Percentiles rank a stretch among this genome's conserved stretches.
Conservation (phyloP, 2,113 vertebrate genomes). For the Micromys minutus region DNA sequence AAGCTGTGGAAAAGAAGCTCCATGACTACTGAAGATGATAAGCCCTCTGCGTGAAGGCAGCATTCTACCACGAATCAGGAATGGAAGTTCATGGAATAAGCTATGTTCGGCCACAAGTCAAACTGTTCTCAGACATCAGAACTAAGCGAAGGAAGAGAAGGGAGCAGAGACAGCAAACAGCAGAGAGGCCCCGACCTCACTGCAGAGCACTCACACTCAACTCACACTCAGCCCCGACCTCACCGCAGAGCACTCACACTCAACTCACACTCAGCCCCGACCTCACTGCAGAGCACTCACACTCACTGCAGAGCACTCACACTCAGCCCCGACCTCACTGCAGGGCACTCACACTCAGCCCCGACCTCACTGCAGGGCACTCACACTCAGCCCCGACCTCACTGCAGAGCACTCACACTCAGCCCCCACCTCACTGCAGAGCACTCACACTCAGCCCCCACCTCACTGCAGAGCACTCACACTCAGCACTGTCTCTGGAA, state of each 20-base stretch:
- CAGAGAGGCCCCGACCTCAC: not conserved
- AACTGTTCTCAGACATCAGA: not conserved
- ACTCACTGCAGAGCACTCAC: too few relatives aligned
- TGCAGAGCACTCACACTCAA: not conserved
- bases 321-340: not conserved
- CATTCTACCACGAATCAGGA: not conserved
- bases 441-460: not conserved
- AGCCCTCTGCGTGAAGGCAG: not conserved
- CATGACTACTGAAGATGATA: not conserved
- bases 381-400: not conserved
- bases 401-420: too few relatives aligned
- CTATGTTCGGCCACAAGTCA: not conserved
- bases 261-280: too few relatives aligned
- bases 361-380: not conserved
- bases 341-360: not conserved
- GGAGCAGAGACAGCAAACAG: not conserved
- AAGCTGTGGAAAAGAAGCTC: not conserved
- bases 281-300: not conserved
- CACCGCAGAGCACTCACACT: too few relatives aligned
- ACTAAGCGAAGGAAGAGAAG: not conserved
- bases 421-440: not conserved
- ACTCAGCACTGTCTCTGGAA: not conserved
- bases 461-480: not conserved
- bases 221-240: not conserved
- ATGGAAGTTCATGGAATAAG: not conserved